A percentile compares a stretch with the other conserved stretches of the same genome.
Conservation (phyloP, 2,113 vertebrate species). For the Catagonus wagneri region DNA sequence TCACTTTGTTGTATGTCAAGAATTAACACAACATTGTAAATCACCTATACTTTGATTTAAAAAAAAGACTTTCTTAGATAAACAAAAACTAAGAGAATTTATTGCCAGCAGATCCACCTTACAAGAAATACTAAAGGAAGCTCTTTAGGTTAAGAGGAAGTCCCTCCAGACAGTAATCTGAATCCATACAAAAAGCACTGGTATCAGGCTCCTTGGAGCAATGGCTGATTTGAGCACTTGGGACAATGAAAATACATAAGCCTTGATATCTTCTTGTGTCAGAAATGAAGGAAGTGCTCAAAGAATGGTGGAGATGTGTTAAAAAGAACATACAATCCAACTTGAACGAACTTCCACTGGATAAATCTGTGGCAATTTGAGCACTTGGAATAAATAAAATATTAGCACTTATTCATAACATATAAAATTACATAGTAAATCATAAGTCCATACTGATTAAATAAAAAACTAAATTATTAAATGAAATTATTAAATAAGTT, state of each 20-base stretch:
- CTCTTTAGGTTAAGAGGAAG: not conserved
- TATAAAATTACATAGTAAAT: not conserved
- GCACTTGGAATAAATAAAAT: not conserved
- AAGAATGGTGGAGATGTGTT: not conserved
- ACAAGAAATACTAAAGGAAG: not conserved
- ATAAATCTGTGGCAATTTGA: not conserved
- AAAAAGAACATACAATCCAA: not conserved
- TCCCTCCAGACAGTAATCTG: not conserved
- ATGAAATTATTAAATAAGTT: not conserved
- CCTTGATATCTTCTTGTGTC: not conserved
- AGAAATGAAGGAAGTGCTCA: not conserved
- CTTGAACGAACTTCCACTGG: not conserved
- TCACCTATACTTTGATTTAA: too few relatives aligned
- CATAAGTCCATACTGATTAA: not conserved
- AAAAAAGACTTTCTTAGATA: not conserved
- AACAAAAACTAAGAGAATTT: not conserved
- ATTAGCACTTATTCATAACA: not conserved
- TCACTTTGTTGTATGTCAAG: too few relatives aligned
- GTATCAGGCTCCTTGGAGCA: not conserved
- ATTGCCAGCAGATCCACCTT: not conserved
- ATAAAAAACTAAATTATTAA: not conserved
- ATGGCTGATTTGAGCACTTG: constrained; percentile 8
- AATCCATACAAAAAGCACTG: not conserved
- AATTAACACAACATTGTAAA: too few relatives aligned
- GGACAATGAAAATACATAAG: not conserved